Base-by-base conservation (phyloP, 2,888 invertebrate species). In the Leptinotarsa peninsularis region DNA sequence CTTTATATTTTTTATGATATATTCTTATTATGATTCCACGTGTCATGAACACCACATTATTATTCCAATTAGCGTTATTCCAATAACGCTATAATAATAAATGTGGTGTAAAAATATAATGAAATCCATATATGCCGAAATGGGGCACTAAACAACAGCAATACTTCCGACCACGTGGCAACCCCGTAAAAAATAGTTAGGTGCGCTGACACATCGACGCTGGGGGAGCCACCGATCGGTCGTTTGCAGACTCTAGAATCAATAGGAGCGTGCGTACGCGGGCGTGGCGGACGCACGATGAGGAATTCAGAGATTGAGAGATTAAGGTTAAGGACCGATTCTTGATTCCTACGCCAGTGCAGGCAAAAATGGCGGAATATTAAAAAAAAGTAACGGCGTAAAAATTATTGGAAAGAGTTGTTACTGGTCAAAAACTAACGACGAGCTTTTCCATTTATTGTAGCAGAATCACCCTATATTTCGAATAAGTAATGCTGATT, bases 191-290 rank as follows among this genome's bases (percentile, higher is more conserved):
- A 79, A 78, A 60, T 83, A 81, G 80, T 86, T 85, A 78, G 89
- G 85, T 81, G 88, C 88, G 85, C 89, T 85, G 87, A 87, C 88
- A 85, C 87, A 85, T 84, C 88, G 87, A 86, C 87, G 85, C 87
- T 43, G 89, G 83, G 86, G 86, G 86, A 89, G 89, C 85, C 85
- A 86, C 66, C 71, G 73, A 58, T 86, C 77, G 76, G 84, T 83
- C 87, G 87, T 84, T 84, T 86, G 67, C 56, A 52, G 63, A 88
- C 89, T 87, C 85, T 73, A 73, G 78, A 82, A 84, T 84, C 85
- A 83, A 85, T 85, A 84, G 78, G 83, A 82, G 87, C 87, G 87
- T 88, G 89, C 88, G 89, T 87, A 87, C 87, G 69, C 88, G 88
- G 88, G 88, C 86, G 89, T 88, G 89, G 88, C 87, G 86, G 86